Percentiles rank a stretch among this genome's conserved stretches.
These are phyloP conservation scores for Campylomormyrus tamandua DNA, from an alignment of 2,113 vertebrate species.

Conservation along the genomic window DNA sequence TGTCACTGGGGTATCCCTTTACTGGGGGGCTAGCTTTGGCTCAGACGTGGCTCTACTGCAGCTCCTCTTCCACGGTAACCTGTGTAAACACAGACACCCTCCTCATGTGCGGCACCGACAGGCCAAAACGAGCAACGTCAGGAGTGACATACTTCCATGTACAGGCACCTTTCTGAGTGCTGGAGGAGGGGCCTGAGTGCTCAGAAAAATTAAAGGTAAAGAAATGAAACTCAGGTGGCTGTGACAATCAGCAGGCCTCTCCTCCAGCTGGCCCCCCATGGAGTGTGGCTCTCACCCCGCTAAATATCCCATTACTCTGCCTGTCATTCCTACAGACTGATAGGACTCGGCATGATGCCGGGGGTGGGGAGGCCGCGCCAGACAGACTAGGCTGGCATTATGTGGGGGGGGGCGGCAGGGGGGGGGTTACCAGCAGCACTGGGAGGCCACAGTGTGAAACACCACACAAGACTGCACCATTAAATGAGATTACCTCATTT, in stretches of 20 bases:
- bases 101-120: background rate
- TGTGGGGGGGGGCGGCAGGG: background rate
- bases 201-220: background rate
- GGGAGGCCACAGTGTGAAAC: background rate
- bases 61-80: background rate
- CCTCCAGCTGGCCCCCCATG: background rate
- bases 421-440: background rate
- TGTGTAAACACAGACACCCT: background rate
- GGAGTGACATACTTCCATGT: background rate
- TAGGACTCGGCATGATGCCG: background rate
- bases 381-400: background rate
- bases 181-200: too few species aligned
- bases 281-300: background rate
- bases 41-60: background rate
- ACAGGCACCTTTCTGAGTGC: background rate
- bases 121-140: background rate
- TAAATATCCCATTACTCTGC: slow-evolving; percentile 5
- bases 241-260: background rate
- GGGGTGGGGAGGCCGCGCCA: background rate
- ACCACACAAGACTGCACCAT: background rate
- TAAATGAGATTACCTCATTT: background rate
- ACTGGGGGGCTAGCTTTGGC: background rate
- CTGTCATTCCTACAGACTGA: background rate
- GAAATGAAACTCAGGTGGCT: background rate
- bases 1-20: background rate